Conservation (phyloP, 2,888 invertebrate genomes). For the Dynastes hyllus region DNA sequence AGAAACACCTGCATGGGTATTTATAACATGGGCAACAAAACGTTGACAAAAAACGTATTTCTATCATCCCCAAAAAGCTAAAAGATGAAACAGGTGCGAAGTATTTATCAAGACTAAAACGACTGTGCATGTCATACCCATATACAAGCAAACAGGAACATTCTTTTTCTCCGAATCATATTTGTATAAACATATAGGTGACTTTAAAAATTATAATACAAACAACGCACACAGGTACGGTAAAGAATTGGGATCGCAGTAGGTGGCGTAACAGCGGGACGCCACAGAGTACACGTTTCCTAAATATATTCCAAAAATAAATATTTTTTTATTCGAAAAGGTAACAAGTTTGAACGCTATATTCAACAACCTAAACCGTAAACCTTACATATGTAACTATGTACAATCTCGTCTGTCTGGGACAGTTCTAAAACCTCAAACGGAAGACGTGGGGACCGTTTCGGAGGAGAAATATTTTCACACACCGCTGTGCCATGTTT, state of each 20-base stretch:
- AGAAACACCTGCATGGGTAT: too few species aligned
- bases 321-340: constrained; percentile 38
- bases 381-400: constrained; percentile 14
- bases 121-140: too few species aligned
- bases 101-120: constrained; percentile 4
- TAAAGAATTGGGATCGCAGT: constrained; percentile 28
- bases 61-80: too few species aligned
- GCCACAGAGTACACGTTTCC: constrained; percentile 8
- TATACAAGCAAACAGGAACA: neutral
- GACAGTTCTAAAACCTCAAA: constrained; percentile 2
- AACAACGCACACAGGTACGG: constrained; percentile 19
- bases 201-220: constrained; percentile 35
- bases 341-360: constrained; percentile 11
- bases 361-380: neutral
- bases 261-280: constrained; percentile 37
- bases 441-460: neutral
- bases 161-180: neutral
- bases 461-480: neutral
- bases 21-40: too few species aligned
- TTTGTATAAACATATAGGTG: constrained; percentile 23
- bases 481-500: neutral
- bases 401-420: neutral
- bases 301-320: constrained; percentile 44
- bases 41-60: too few species aligned
- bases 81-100: constrained; percentile 1